Percentiles rank a stretch among this genome's conserved stretches.
Evolutionary conservation across 2,797 vertebrate genomes (phyloP).

Genomic region (Phrynocephalus guinanensis): DNA sequence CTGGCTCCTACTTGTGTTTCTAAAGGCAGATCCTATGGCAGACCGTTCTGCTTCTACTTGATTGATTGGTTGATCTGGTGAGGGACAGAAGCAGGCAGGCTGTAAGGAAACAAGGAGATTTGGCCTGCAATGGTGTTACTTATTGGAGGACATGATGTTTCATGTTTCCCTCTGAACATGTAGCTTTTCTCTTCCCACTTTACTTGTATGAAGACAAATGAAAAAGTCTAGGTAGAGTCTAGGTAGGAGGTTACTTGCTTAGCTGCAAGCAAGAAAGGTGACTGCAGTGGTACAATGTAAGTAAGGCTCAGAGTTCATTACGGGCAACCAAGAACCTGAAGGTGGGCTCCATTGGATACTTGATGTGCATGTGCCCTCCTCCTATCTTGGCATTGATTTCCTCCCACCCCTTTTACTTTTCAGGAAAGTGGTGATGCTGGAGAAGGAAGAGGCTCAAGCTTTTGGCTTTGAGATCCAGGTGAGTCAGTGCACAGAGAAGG

Average conservation of each 20-base stretch:
- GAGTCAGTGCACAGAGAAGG: constrained; percentile 49
- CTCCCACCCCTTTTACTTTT: constrained; percentile 31
- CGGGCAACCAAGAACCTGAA: too few species aligned
- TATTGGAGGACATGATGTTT: not conserved
- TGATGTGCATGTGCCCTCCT: constrained; percentile 41
- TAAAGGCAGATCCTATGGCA: not conserved
- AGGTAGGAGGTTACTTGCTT: not conserved
- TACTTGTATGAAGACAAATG: not conserved
- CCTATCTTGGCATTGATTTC: not conserved
- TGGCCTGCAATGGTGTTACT: not conserved
- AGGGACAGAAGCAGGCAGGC: not conserved
- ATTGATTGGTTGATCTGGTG: not conserved
- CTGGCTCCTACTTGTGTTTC: not conserved
- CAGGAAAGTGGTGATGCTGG: constrained; percentile 89
- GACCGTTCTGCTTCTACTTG: not conserved
- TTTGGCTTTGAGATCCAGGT: constrained; percentile 99
- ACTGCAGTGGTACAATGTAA: not conserved
- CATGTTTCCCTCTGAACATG: not conserved
- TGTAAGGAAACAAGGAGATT: not conserved
- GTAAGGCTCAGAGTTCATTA: not conserved
- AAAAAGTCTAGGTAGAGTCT: not conserved
- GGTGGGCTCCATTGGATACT: not conserved
- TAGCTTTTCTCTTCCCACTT: not conserved
- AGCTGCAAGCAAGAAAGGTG: not conserved
- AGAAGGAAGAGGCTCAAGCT: constrained; percentile 89